phyloP scores from a whole-genome alignment of 2,113 vertebrate species.

The Leptobrachium leishanense region DNA sequence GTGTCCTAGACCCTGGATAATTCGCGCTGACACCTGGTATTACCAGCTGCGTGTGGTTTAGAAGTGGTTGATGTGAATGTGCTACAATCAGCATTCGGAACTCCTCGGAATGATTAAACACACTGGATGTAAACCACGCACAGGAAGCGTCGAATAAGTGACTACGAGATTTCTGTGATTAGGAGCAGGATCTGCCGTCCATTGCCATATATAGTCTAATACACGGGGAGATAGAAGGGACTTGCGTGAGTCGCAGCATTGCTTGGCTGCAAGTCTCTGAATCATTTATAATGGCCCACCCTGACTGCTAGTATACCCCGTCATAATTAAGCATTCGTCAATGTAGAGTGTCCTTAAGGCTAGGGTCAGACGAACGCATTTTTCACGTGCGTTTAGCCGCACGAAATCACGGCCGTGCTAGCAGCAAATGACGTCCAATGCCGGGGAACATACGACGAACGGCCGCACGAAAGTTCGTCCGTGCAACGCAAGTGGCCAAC shows the following conservation, averaged over 20 bases:
- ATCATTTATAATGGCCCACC: neutral
- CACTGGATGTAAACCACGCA: constrained; percentile 17
- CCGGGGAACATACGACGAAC: no score
- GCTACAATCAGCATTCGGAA: constrained; percentile 18
- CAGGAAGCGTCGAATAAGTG: constrained; percentile 2
- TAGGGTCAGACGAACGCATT: no score
- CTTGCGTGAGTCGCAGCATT: neutral
- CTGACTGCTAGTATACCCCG: neutral
- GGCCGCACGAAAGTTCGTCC: no score
- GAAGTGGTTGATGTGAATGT: neutral
- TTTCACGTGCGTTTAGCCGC: no score
- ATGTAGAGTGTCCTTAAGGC: no score
- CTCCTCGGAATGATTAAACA: neutral
- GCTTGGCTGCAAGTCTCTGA: neutral
- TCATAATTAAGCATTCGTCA: no score
- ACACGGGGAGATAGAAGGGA: neutral
- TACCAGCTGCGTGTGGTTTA: constrained; percentile 13
- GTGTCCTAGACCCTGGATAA: neutral
- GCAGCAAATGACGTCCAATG: no score
- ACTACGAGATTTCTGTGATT: no score
- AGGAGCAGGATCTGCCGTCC: no score
- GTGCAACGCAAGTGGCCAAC: no score
- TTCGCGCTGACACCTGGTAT: neutral
- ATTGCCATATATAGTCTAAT: neutral
- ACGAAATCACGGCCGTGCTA: no score